Evolutionary conservation across 2,113 vertebrate species (phyloP).

Genomic region (Cygnus atratus): DNA sequence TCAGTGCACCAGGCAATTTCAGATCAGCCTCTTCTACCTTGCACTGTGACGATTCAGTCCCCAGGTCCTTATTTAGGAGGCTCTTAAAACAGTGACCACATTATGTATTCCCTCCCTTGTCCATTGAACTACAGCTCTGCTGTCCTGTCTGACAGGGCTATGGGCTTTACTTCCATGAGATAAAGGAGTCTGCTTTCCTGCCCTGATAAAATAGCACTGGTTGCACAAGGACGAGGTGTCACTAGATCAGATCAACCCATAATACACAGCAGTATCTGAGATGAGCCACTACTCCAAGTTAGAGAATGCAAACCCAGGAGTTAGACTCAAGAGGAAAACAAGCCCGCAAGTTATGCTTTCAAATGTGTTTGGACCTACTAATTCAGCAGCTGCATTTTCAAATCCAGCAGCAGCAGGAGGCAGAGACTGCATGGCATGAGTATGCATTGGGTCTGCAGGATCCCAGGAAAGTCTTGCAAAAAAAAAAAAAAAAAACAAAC

Average conservation of each 20-base stretch:
- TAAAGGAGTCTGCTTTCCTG: neutral
- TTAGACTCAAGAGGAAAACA: rapidly evolving
- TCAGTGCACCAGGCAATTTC: neutral
- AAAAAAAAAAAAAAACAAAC: neutral
- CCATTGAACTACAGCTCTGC: neutral
- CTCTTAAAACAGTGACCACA: neutral
- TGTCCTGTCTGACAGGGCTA: neutral
- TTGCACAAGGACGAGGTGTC: neutral
- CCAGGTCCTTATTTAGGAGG: neutral
- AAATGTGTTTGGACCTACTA: neutral
- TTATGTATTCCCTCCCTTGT: neutral
- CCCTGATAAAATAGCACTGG: neutral
- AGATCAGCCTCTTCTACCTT: neutral
- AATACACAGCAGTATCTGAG: neutral
- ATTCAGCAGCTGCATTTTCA: neutral
- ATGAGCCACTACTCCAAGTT: neutral
- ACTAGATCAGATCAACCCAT: neutral
- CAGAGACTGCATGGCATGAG: rapidly evolving
- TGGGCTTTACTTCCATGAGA: neutral
- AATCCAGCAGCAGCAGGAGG: neutral
- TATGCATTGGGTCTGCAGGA: rapidly evolving
- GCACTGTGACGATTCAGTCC: neutral
- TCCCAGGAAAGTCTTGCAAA: neutral
- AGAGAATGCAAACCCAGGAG: neutral
- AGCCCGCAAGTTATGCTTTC: neutral